phyloP scores from a whole-genome alignment of 2,888 invertebrate species.

The Parnassius apollo region DNA sequence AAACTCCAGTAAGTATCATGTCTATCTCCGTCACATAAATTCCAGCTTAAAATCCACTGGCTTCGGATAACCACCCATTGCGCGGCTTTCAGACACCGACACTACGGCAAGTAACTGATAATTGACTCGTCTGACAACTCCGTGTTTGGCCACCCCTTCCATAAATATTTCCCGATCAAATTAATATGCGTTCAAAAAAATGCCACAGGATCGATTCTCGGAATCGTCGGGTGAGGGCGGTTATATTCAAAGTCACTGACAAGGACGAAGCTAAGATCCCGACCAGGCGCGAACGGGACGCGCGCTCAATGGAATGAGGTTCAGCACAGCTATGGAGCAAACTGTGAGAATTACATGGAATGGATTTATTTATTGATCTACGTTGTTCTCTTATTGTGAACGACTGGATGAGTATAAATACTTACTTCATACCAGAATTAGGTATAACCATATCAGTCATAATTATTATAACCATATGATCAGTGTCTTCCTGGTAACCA shows the following conservation, averaged over 20 bases:
- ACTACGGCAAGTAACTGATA: constrained; percentile 57
- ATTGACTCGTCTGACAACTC: constrained; percentile 73
- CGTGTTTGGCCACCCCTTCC: constrained; percentile 75
- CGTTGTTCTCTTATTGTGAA: constrained; percentile 70
- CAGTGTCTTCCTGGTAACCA: not conserved
- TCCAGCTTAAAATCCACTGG: constrained; percentile 50
- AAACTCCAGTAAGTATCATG: constrained; percentile 55
- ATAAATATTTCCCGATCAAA: constrained; percentile 81
- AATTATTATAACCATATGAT: not conserved
- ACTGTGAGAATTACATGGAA: constrained; percentile 78
- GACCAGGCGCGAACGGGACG: constrained; percentile 49
- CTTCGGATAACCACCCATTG: constrained; percentile 64
- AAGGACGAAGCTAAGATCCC: constrained; percentile 44
- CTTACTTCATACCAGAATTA: constrained; percentile 40
- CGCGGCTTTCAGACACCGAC: constrained; percentile 62
- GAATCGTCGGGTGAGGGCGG: constrained; percentile 71
- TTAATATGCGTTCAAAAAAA: constrained; percentile 77
- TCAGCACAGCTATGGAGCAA: constrained; percentile 62
- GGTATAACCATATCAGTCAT: not conserved
- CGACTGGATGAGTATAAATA: constrained; percentile 57
- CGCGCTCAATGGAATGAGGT: constrained; percentile 70
- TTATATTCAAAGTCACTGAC: constrained; percentile 66
- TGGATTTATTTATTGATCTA: constrained; percentile 77
- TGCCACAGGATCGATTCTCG: constrained; percentile 73
- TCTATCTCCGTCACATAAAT: constrained; percentile 65